Percentiles rank a stretch among this genome's conserved stretches.
Conservation (phyloP, 1,140 invertebrate genomes). For the Teleogryllus occipitalis region DNA sequence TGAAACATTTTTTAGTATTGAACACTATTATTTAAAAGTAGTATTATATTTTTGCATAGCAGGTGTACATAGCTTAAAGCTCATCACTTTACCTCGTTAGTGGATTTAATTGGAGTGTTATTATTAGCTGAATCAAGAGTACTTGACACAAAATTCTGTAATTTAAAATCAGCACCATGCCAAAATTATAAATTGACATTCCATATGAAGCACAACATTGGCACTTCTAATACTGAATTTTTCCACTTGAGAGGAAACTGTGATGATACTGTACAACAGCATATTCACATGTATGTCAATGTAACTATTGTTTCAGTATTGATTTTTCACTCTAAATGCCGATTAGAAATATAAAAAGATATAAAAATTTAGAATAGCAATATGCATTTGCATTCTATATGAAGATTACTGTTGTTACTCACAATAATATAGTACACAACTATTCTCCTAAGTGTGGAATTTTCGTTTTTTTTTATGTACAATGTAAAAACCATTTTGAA, state of each 20-base stretch:
- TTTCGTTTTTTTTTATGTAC: not conserved
- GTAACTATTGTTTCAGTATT: not conserved
- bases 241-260: not conserved
- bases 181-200: too few species aligned
- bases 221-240: not conserved
- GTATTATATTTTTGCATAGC: not conserved
- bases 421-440: not conserved
- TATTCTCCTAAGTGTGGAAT: not conserved
- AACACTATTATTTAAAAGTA: constrained; percentile 1
- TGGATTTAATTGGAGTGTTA: not conserved
- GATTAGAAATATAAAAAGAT: not conserved
- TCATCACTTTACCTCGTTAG: not conserved
- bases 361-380: not conserved
- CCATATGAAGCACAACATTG: too few species aligned
- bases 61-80: not conserved
- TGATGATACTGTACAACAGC: not conserved
- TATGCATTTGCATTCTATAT: not conserved
- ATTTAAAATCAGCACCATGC: too few species aligned
- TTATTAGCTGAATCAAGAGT: not conserved
- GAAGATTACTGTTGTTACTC: not conserved
- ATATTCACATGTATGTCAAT: not conserved
- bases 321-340: not conserved
- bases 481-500: not conserved
- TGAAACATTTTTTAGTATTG: constrained; percentile 1
- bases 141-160: not conserved